Base-by-base conservation (phyloP, 2,888 invertebrate genomes). In the Muschampia plurimacula region DNA sequence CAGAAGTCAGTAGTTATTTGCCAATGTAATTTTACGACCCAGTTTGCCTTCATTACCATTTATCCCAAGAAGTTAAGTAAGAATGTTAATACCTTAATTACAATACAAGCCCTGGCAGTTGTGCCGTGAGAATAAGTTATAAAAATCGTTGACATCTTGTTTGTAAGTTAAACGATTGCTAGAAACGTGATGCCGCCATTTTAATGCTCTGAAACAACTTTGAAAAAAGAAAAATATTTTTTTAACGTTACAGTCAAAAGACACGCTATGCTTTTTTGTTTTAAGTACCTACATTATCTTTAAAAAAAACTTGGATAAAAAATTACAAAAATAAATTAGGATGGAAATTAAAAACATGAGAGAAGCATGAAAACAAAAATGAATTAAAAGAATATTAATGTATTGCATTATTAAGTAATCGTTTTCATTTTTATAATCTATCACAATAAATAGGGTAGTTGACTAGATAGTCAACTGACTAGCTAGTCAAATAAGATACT, bases 121-220 rank as follows among this genome's bases (percentile, higher is more conserved):
- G 65, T 65, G 5, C 41, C 46, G 46, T 65, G 65, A 65, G 65
- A 65, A 65, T 49, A 36, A 65, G 65, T 64, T 65, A 49, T 65
- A 65, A 65, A 64, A 49, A 49, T 49, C 65, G 65, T 65, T 65
- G 65, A 65, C 65, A 65, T 65, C 65, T 65, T 65, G 65, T 65
- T 65, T 41, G 49, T 28, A 13, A 15, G 28, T 39, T 32, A 49
- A 65, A 65, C 46, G 65, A 49, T 41, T 28, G 28, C 49, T 65
- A 41, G 49, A 49, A 65, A 65, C 65, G 65, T 28, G 28, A 65
- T 49, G 65, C 65, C 65, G 65, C 65, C 49, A 49, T 64, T 65
- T 65, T 49, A 32, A 65, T 65, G 32, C 13, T 49, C 32, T 65
- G 32, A n/a, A 64, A 46, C 28, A 15, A 64, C 22, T 22, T 63